Evolutionary conservation across 2,113 vertebrate species (phyloP), one percentile per base, ranked within the genome.

Genomic region (Trochalopteron elliotii): DNA sequence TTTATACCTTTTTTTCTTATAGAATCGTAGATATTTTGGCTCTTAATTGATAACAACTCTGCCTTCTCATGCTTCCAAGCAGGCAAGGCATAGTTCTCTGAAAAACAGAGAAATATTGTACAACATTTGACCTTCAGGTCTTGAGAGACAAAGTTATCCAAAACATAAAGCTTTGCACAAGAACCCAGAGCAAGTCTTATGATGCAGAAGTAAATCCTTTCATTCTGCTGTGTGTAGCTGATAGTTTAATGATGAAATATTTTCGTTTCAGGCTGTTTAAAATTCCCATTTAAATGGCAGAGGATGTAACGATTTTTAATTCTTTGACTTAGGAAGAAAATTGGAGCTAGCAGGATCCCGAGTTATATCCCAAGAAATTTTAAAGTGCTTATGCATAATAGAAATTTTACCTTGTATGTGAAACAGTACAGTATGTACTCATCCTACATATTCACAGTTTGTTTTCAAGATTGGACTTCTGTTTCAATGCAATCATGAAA

Each of bases 21-120:
- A 72, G 4, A 50, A 35, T 45, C 3, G 0, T 50, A 85, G 42
- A 25, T 1, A 1, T 53, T 88, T 94, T 0, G 0, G 7, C 14
- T 93, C 78, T 44, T 60, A 63, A 53, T 40, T 83, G 30, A 52
- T 28, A 56, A 11, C 30, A 69, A 19, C 79, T 89, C 35, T 81
- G 44, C 33, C 11, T 90, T 90, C 37, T 78, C 14, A 11, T 47
- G 13, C 45, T 81, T 94, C 57, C 23, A 87, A 69, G 47, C 79
- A 19, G 23, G 13, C 30, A 61, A 75, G 60, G 40, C 28, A 23
- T 13, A 64, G 19, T 60, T 71, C 30, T 81, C 74, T 85, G 42
- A 77, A 93, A 85, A 69, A 69, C 11, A 42, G 30, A 84, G 47
- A 45, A 87, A 44, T 79, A 23, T 27, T 76, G 30, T 39, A 39